phyloP scores from a whole-genome alignment of 2,888 invertebrate genomes.

The Terebella lapidaria region DNA sequence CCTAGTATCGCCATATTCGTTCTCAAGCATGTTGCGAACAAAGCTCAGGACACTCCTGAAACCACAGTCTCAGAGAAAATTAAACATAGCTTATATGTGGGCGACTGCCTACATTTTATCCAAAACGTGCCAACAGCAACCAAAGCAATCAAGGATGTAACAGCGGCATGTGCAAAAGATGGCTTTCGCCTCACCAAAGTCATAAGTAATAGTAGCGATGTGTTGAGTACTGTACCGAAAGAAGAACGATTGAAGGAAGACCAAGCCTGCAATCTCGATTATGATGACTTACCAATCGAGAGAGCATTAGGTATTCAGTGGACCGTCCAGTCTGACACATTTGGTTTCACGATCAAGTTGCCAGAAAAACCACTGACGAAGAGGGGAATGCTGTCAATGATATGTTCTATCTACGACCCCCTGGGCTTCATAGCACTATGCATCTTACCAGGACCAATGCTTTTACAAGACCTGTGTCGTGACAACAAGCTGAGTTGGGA shows the following conservation, averaged over 20 bases:
- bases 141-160: constrained; percentile 7
- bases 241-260: not conserved
- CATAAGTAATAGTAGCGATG: constrained; percentile 3
- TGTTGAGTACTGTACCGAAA: not conserved
- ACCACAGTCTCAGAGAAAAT: not conserved
- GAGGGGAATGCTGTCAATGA: constrained; percentile 25
- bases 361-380: constrained; percentile 22
- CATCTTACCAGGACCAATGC: constrained; percentile 19
- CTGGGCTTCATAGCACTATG: constrained; percentile 27
- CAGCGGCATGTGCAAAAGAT: constrained; percentile 6
- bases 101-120: constrained; percentile 8
- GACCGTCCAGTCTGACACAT: constrained; percentile 25
- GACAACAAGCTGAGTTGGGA: constrained; percentile 23
- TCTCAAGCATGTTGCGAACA: too few species aligned
- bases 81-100: constrained; percentile 11
- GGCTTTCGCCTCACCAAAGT: constrained; percentile 13
- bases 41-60: too few species aligned
- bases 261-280: not conserved
- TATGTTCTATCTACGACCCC: constrained; percentile 27
- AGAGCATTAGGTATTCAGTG: constrained; percentile 20
- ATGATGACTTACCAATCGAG: not conserved
- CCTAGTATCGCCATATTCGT: too few species aligned
- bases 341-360: constrained; percentile 23
- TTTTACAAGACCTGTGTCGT: constrained; percentile 25
- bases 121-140: constrained; percentile 2